These are phyloP conservation scores for Harpagifer antarcticus DNA, from an alignment of 2,797 vertebrate species.

Conservation along the genomic window DNA sequence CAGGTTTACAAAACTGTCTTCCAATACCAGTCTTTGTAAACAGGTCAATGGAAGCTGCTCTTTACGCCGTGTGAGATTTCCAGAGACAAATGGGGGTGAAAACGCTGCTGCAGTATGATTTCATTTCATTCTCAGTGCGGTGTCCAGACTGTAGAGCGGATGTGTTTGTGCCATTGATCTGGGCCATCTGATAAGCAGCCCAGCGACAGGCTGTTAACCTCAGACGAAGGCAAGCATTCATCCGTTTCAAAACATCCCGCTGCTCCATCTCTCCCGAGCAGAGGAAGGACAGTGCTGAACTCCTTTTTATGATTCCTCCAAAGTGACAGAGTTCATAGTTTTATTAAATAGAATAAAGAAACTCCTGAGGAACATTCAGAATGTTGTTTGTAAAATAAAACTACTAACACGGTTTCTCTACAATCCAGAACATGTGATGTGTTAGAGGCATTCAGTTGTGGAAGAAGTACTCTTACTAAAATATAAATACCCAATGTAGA, in stretches of 20 bases:
- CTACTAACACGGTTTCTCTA: slow-evolving; percentile 2
- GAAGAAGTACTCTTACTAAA: too few relatives aligned
- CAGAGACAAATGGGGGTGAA: slow-evolving; percentile 54
- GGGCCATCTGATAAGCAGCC: slow-evolving; percentile 79
- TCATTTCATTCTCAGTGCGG: slow-evolving; percentile 63
- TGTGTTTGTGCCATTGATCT: slow-evolving; percentile 82
- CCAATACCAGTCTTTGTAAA: slow-evolving; percentile 36
- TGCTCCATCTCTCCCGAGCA: slow-evolving; percentile 57
- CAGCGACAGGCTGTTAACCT: slow-evolving; percentile 84
- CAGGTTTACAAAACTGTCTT: slow-evolving; percentile 17
- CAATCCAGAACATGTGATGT: slow-evolving; percentile 43
- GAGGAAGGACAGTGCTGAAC: slow-evolving; percentile 21
- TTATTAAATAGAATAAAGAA: slow-evolving; percentile 28
- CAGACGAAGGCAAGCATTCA: slow-evolving; percentile 75
- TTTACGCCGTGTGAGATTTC: slow-evolving; percentile 41
- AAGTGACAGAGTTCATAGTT: neutral
- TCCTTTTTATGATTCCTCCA: slow-evolving; percentile 16
- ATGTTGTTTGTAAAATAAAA: slow-evolving; percentile 19
- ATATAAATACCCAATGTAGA: too few relatives aligned
- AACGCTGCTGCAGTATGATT: slow-evolving; percentile 68
- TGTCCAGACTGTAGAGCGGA: slow-evolving; percentile 60
- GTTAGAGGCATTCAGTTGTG: slow-evolving; percentile 5
- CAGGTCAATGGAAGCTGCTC: slow-evolving; percentile 56
- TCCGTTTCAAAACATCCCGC: slow-evolving; percentile 73
- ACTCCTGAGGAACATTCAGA: slow-evolving; percentile 23